phyloP scores from a whole-genome alignment of 2,113 vertebrate species.

The Odocoileus virginianus region DNA sequence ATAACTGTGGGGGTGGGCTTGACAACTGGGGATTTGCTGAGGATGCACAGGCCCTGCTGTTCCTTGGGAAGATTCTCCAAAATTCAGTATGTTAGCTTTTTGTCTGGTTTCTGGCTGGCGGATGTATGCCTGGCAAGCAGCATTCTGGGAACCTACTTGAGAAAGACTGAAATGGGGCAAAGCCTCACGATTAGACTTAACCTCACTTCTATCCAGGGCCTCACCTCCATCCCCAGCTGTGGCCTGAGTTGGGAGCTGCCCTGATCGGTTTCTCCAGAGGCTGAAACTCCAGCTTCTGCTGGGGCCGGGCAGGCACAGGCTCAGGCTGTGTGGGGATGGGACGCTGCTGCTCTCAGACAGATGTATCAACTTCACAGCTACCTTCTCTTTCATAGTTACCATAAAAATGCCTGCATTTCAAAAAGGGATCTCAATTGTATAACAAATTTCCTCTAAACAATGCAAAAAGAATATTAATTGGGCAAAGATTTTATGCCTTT shows the following conservation, averaged over 20 bases:
- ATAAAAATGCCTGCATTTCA: slow-evolving; percentile 24
- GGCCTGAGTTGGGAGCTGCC: background rate
- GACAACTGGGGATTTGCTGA: background rate
- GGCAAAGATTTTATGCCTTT: background rate
- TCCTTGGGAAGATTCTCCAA: background rate
- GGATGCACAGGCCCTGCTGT: background rate
- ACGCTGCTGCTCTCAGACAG: background rate
- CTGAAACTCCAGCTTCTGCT: background rate
- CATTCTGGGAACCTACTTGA: background rate
- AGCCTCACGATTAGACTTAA: no score
- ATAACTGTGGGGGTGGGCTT: background rate
- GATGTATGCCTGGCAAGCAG: background rate
- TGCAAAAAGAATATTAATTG: slow-evolving; percentile 31
- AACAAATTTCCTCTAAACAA: background rate
- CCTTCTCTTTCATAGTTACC: background rate
- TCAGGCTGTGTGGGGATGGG: background rate
- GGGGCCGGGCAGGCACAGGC: background rate
- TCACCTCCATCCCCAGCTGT: background rate
- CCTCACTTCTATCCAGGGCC: background rate
- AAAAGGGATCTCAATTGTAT: slow-evolving; percentile 23
- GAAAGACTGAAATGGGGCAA: background rate
- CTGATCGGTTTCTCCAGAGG: background rate
- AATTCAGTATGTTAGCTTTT: background rate
- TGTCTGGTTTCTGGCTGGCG: background rate
- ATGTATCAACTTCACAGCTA: background rate